Evolutionary conservation across 1,140 invertebrate species (phyloP).

Genomic region (Microplitis mediator): DNA sequence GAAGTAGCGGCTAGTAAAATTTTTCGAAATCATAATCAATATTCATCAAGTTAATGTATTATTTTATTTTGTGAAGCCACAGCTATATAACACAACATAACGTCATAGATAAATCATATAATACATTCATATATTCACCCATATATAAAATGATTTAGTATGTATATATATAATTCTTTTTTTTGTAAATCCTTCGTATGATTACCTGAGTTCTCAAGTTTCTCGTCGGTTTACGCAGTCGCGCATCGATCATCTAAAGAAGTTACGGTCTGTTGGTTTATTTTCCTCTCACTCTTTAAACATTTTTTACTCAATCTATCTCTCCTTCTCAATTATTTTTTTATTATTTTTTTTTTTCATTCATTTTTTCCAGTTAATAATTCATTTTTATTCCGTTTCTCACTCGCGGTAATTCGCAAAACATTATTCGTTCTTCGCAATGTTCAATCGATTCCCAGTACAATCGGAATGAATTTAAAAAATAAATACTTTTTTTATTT

Average conservation of each 20-base stretch:
- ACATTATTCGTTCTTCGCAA: neutral
- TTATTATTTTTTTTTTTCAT: too few relatives aligned
- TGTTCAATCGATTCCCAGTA: slow-evolving; percentile 45
- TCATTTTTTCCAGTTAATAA: neutral
- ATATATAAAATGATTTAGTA: neutral
- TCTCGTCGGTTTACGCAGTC: neutral
- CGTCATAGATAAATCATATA: too few relatives aligned
- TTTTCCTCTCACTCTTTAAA: neutral
- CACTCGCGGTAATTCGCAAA: slow-evolving; percentile 12
- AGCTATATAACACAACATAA: too few relatives aligned
- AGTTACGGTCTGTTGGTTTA: neutral
- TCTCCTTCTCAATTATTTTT: too few relatives aligned
- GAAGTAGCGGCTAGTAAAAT: too few relatives aligned
- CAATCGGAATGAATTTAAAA: slow-evolving; percentile 45
- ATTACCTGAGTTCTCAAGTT: neutral
- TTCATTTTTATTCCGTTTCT: neutral
- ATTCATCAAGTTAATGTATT: too few relatives aligned
- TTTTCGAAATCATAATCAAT: too few relatives aligned
- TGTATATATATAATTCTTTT: neutral
- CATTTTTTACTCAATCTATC: too few relatives aligned
- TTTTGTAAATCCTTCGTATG: neutral
- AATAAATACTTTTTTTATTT: slow-evolving; percentile 42
- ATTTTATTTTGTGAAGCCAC: too few relatives aligned
- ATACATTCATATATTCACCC: neutral
- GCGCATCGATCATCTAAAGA: slow-evolving; percentile 19